Evolutionary conservation across 1,140 invertebrate genomes (phyloP), one percentile per base, ranked within the genome.

Genomic region (Cydia pomonella): DNA sequence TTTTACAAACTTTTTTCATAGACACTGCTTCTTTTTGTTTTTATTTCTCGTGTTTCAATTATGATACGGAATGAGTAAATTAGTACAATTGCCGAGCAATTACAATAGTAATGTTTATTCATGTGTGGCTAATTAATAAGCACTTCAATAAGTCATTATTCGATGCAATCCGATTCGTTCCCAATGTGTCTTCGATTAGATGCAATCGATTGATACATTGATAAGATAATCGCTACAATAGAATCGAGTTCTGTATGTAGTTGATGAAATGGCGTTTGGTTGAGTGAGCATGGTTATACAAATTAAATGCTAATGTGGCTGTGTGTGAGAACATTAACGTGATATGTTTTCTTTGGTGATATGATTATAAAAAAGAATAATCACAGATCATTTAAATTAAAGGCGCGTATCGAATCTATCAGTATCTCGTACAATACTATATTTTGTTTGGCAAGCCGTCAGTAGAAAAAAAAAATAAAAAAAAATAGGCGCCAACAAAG

Each of bases 191-290:
- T 73, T 50, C 38, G 71, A 72, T 73, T 33, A 38, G 69, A 72
- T 66, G 75, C 75, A 76, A 76, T 76, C 75, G 75, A 71, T 76
- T 74, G 27, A 76, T 76, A 72, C 64, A 72, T 69, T 69, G 64
- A 69, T 69, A 69, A 69, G 64, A 69, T 69, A 69, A 69, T 69
- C 27, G 29, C 27, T 69, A 69, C 64, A 69, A 69, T 69, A 3
- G 33, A 69, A 69, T 69, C 27, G 27, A 23, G 33, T 69, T 69
- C 25, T 69, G 29, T 69, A 38, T 73, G 69, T 53, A 53, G 50
- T n/a, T 53, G 50, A 13, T 53, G 41, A 7, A 44, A 44, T 44
- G 41, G 41, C 41, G 41, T 44, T 44, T 16, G 41, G 41, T 44
- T 44, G 41, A 44, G 41, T 44, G 41, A 44, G 41, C 41, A 41